Evolutionary conservation across 2,113 vertebrate genomes (phyloP), one percentile per base, ranked within the genome.

Genomic region (Sinocyclocheilus grahami): DNA sequence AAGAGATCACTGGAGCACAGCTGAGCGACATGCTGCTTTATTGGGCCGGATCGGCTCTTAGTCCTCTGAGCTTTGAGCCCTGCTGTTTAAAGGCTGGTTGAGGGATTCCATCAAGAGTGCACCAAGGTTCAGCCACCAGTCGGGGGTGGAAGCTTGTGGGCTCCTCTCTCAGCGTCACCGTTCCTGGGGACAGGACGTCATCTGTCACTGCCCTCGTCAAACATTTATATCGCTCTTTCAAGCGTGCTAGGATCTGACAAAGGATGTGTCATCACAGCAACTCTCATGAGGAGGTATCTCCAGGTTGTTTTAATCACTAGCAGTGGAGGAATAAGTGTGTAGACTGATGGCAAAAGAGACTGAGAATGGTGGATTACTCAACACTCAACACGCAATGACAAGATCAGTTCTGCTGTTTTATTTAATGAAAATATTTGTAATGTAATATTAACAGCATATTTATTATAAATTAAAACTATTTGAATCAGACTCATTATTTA

Each of bases 51-150:
- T 93, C 93, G 89, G 91, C 92, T 88, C 91, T 90, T 88, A 84
- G 92, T 84, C 92, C 87, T 89, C 88, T 87, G 79, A 84, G 90
- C 93, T 94, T 93, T 94, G 93, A 92, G 92, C 78, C 93, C 94
- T 93, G 94, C 94, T 94, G 93, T 94, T 93, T 94, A 91, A 93
- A 84, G 89, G 86, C 83, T 90, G 91, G 90, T 92, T 93, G 90
- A 89, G 92, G 92, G 93, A 94, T 94, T 93, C 93, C 92, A 93
- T 90, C 87, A 91, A 76, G 86, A 92, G 93, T 90, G 91, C 93
- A 92, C 84, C 33, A 82, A 87, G 93, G 93, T 93, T 94, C 94
- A 94, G 88, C 71, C 46, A 94, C 86, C 93, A 93, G 93, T 88
- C 84, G 92, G 92, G 88, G 92, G 93, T 82, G 88, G 87, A 87